phyloP scores from a whole-genome alignment of 2,797 vertebrate genomes.

The Muraenolepis orangiensis region DNA sequence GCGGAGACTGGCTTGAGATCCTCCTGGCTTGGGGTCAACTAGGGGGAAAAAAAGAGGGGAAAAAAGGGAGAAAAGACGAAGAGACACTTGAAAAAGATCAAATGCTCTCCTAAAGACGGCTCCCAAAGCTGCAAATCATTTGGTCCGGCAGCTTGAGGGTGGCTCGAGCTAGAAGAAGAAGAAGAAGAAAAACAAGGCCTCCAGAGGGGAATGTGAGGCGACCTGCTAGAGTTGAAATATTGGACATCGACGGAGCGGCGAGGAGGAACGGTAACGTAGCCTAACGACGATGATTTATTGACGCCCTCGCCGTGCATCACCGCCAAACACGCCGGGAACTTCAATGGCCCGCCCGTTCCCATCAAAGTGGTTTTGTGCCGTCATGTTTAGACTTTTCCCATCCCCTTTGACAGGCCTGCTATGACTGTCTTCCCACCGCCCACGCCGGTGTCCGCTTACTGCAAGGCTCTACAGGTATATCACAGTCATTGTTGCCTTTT shows the following conservation, averaged over 20 bases:
- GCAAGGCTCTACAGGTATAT: slow-evolving; percentile 71
- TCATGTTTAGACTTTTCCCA: slow-evolving; percentile 37
- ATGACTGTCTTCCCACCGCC: slow-evolving; percentile 63
- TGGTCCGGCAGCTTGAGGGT: slow-evolving; percentile 38
- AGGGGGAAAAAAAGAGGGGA: slow-evolving; percentile 11
- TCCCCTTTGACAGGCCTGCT: slow-evolving; percentile 52
- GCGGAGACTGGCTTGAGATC: slow-evolving; percentile 36
- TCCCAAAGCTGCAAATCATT: slow-evolving; percentile 54
- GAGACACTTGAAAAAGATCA: slow-evolving; percentile 42
- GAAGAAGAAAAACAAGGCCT: slow-evolving; percentile 30
- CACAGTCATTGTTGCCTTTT: slow-evolving; percentile 72
- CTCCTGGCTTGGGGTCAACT: slow-evolving; percentile 35
- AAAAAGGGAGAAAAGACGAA: slow-evolving; percentile 13
- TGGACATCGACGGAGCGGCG: slow-evolving; percentile 25
- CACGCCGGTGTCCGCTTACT: slow-evolving; percentile 68
- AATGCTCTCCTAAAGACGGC: slow-evolving; percentile 40
- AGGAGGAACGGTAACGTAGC: slow-evolving; percentile 16
- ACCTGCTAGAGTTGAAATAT: slow-evolving; percentile 27
- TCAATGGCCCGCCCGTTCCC: slow-evolving; percentile 46
- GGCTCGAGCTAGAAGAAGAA: slow-evolving; percentile 22
- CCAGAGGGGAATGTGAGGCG: slow-evolving; percentile 39
- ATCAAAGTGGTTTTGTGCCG: slow-evolving; percentile 46
- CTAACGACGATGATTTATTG: slow-evolving; percentile 54
- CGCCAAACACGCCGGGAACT: slow-evolving; percentile 28
- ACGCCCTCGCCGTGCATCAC: slow-evolving; percentile 29